phyloP scores from a whole-genome alignment of 2,797 vertebrate genomes.

The Pseudochaenichthys georgianus region DNA sequence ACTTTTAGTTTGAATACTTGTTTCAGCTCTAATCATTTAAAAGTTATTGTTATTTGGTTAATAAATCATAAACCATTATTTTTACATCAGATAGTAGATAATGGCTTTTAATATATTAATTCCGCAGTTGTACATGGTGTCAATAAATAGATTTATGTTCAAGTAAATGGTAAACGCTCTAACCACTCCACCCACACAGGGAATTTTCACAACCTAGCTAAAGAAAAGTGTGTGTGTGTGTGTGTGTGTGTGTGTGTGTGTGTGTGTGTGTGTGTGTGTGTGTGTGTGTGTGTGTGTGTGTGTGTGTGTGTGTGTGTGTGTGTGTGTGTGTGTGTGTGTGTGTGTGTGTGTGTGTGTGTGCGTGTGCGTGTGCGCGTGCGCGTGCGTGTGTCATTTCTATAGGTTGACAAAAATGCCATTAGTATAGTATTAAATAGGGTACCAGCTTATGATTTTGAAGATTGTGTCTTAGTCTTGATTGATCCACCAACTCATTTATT shows the following conservation, averaged over 20 bases:
- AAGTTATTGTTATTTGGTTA: background rate
- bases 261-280: no score
- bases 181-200: background rate
- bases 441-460: background rate
- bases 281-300: background rate
- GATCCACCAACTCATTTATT: background rate
- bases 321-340: background rate
- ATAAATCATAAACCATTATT: background rate
- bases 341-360: background rate
- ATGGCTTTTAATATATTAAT: background rate
- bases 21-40: background rate
- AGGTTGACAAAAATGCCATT: background rate
- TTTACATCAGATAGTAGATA: background rate
- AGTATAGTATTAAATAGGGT: background rate
- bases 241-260: background rate
- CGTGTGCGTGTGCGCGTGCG: slow-evolving; percentile 1
- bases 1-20: background rate
- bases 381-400: background rate
- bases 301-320: background rate
- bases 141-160: background rate
- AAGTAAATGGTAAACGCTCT: background rate
- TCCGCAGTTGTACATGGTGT: background rate
- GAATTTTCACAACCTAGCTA: background rate
- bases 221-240: background rate
- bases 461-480: background rate